Evolutionary conservation across 2,797 vertebrate genomes (phyloP).

Genomic region (Sebastes itinus): DNA sequence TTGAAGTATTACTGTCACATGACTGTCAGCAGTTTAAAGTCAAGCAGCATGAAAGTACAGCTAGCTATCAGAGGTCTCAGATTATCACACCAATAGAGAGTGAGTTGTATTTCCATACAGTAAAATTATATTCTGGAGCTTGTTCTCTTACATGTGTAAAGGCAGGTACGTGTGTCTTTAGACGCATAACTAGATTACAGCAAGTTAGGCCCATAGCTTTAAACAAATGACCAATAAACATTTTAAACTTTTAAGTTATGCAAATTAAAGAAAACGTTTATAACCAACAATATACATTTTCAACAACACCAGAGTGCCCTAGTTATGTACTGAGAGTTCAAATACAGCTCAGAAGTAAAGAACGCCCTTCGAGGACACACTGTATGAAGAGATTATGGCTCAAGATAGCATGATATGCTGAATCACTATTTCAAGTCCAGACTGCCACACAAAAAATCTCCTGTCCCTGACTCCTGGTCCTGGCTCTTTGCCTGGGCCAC

Average conservation of each 20-base stretch:
- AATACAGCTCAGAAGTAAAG: background rate
- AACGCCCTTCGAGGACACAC: background rate
- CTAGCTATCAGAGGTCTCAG: background rate
- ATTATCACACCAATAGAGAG: background rate
- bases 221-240: background rate
- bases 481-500: conserved; percentile 20
- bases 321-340: background rate
- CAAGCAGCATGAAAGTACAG: background rate
- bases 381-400: conserved; percentile 27
- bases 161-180: background rate
- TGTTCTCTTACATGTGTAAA: background rate
- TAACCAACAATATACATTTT: background rate
- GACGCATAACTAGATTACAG: background rate
- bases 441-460: conserved; percentile 12
- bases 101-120: background rate
- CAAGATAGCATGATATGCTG: conserved; percentile 6
- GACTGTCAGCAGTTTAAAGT: background rate
- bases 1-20: background rate
- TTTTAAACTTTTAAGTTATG: background rate
- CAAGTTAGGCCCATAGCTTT: background rate
- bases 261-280: background rate
- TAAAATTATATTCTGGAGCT: conserved; percentile 15
- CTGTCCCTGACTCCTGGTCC: conserved; percentile 29
- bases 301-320: background rate
- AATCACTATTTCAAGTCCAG: conserved; percentile 32